A percentile compares a stretch with the other conserved stretches of the same genome.
These are phyloP conservation scores for Garrulus glandarius DNA, from an alignment of 2,797 vertebrate genomes.

Conservation along the genomic window DNA sequence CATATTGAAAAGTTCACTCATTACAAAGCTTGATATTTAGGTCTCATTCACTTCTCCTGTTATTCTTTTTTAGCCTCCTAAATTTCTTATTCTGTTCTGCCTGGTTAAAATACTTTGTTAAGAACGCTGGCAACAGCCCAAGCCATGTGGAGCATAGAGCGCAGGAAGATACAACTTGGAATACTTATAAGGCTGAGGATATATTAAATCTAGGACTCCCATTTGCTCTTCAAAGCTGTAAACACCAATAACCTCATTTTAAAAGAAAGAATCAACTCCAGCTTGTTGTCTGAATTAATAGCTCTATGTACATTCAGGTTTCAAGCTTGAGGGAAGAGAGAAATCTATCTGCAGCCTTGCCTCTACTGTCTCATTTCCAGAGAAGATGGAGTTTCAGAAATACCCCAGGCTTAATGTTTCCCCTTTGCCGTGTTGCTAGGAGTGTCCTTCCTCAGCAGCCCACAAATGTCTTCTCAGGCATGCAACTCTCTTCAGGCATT, in stretches of 20 bases:
- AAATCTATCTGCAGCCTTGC: background rate
- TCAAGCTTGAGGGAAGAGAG: background rate
- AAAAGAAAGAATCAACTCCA: background rate
- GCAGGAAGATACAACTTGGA: background rate
- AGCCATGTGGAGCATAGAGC: background rate
- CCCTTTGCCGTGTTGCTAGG: background rate
- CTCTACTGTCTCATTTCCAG: background rate
- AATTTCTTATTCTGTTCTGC: background rate
- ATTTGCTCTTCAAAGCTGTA: slow-evolving; percentile 5
- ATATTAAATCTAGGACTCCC: background rate
- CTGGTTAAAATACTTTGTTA: background rate
- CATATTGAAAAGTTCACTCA: background rate
- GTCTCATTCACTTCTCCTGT: background rate
- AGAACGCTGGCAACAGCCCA: background rate
- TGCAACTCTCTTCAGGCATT: background rate
- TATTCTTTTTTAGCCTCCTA: background rate
- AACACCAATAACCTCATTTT: slow-evolving; percentile 2
- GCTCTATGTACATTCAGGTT: background rate
- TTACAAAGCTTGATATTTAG: background rate
- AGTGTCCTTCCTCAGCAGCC: background rate
- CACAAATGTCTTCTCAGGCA: background rate
- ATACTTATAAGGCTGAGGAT: background rate
- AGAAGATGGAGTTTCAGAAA: slow-evolving; percentile 20
- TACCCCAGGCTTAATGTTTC: background rate
- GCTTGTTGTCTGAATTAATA: background rate